Evolutionary conservation across 2,797 vertebrate species (phyloP).

Genomic region (Philypnodon macrostomus): DNA sequence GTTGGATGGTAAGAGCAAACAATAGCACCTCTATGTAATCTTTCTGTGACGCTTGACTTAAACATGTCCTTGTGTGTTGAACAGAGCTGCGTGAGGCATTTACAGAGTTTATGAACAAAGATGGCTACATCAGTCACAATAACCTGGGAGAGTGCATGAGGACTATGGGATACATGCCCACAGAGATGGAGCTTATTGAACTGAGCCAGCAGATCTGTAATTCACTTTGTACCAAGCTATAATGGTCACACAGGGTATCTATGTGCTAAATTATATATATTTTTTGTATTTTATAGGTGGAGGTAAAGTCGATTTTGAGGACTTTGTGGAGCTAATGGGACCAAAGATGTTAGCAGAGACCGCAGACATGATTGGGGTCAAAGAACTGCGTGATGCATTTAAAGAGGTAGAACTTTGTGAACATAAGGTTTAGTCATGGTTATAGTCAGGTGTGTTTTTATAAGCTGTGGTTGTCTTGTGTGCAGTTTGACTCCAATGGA

Average conservation of each 20-base stretch:
- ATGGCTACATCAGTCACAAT: constrained; percentile 87
- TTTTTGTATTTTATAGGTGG: constrained; percentile 62
- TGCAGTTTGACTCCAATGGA: constrained; percentile 89
- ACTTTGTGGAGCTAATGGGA: constrained; percentile 96
- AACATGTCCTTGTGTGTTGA: background rate
- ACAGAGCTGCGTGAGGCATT: constrained; percentile 93
- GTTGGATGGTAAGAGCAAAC: constrained; percentile 70
- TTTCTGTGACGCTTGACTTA: background rate
- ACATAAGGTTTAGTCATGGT: too few relatives aligned
- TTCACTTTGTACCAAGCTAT: too few relatives aligned
- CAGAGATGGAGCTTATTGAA: constrained; percentile 98
- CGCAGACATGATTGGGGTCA: constrained; percentile 92
- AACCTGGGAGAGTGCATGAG: constrained; percentile 97
- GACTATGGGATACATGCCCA: constrained; percentile 98
- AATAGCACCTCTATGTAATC: background rate
- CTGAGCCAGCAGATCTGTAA: constrained; percentile 92
- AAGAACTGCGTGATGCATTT: constrained; percentile 91
- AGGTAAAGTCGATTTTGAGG: constrained; percentile 93
- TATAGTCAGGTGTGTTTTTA: background rate
- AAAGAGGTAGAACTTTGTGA: constrained; percentile 70
- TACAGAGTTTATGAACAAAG: constrained; percentile 86
- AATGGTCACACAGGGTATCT: too few relatives aligned
- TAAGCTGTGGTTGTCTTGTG: background rate
- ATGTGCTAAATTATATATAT: background rate
- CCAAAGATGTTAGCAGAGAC: constrained; percentile 96